Evolutionary conservation across 2,113 vertebrate species (phyloP).

Genomic region (Piprites chloris): DNA sequence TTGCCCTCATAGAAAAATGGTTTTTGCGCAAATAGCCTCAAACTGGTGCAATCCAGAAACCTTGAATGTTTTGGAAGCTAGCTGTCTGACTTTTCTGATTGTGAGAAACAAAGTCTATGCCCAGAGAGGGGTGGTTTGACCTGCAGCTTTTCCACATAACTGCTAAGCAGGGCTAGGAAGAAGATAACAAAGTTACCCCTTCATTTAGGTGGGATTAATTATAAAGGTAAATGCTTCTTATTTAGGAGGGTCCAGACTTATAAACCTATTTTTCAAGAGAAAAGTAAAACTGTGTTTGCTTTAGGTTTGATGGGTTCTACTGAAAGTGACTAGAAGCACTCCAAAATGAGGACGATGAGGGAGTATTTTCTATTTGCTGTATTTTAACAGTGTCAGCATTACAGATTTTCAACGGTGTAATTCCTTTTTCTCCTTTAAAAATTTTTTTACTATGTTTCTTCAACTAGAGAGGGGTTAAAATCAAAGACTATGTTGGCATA

Average conservation of each 20-base stretch:
- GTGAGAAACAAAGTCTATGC: not conserved
- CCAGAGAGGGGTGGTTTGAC: not conserved
- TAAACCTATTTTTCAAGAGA: not conserved
- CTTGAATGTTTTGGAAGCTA: not conserved
- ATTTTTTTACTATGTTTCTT: not conserved
- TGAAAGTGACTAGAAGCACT: not conserved
- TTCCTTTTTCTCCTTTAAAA: not conserved
- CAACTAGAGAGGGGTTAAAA: conserved; percentile 1
- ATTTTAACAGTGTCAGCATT: not conserved
- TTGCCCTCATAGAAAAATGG: conserved; percentile 5
- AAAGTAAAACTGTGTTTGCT: not conserved
- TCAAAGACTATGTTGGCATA: conserved; percentile 22
- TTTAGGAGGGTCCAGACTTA: not conserved
- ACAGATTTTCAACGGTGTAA: not conserved
- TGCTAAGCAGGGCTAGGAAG: not conserved
- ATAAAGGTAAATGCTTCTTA: not conserved
- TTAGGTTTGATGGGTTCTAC: not conserved
- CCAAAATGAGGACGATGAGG: not conserved
- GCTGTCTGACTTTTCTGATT: not conserved
- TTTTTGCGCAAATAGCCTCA: not conserved
- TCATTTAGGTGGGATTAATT: not conserved
- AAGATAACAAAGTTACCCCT: not conserved
- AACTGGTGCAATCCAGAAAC: conserved; percentile 7
- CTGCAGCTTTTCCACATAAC: not conserved
- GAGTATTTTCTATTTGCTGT: not conserved